These are phyloP conservation scores for Tetraneura akinire DNA, from an alignment of 1,140 invertebrate species.

Conservation along the genomic window DNA sequence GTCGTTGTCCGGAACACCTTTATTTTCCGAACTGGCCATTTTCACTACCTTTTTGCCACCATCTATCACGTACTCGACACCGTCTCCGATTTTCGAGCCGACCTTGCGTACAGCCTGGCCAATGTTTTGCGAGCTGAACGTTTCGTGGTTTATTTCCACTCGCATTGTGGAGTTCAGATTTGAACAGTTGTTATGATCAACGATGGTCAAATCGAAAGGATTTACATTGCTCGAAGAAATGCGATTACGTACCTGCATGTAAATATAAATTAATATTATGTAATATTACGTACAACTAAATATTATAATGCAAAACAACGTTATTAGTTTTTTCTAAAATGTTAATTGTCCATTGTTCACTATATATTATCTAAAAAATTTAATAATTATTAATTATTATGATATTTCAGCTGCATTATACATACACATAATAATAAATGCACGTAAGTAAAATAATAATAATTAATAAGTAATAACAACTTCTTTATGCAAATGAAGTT, in stretches of 20 bases:
- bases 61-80: constrained; percentile 63
- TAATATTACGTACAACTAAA: too few relatives aligned
- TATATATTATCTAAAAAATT: too few relatives aligned
- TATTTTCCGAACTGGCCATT: constrained; percentile 56
- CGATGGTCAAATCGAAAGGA: constrained; percentile 73
- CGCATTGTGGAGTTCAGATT: constrained; percentile 61
- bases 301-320: too few relatives aligned
- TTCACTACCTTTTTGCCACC: constrained; percentile 64
- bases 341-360: too few relatives aligned
- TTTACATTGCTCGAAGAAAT: constrained; percentile 68
- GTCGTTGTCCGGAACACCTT: neutral
- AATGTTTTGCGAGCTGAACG: constrained; percentile 67
- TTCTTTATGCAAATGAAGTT: too few relatives aligned
- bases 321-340: too few relatives aligned
- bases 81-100: constrained; percentile 71
- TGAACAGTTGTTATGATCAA: constrained; percentile 70
- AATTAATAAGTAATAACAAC: too few relatives aligned
- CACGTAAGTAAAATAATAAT: too few relatives aligned
- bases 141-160: constrained; percentile 73
- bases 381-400: too few relatives aligned
- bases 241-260: constrained; percentile 64
- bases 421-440: too few relatives aligned
- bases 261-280: too few relatives aligned
- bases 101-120: constrained; percentile 61
- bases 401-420: too few relatives aligned